A percentile compares a stretch with the other conserved stretches of the same genome.
phyloP scores from a whole-genome alignment of 2,888 invertebrate genomes.

The Patella pellucida region DNA sequence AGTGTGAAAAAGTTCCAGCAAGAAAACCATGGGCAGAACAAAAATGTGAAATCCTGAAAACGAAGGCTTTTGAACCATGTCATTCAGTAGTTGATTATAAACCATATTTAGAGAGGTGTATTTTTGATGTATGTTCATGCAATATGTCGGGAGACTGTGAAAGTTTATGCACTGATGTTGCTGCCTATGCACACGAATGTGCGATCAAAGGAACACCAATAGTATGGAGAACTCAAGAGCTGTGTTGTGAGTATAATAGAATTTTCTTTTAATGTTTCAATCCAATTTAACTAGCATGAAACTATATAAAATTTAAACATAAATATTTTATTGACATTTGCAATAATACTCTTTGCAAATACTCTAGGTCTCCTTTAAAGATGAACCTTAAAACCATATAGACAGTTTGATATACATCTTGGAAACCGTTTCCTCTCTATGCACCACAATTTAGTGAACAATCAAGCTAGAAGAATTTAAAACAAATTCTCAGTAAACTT shows the following conservation, averaged over 20 bases:
- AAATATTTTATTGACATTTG: too few relatives aligned
- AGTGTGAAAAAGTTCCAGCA: conserved; percentile 83
- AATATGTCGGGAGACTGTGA: conserved; percentile 91
- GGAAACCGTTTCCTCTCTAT: too few relatives aligned
- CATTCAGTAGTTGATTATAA: conserved; percentile 81
- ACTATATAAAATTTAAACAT: too few relatives aligned
- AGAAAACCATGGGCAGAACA: conserved; percentile 85
- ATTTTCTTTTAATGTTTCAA: neutral
- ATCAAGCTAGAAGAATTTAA: too few relatives aligned
- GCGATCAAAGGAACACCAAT: conserved; percentile 82
- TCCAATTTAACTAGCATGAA: too few relatives aligned
- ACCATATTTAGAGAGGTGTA: conserved; percentile 81
- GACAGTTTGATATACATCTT: too few relatives aligned
- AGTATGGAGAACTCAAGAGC: conserved; percentile 84
- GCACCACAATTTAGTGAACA: too few relatives aligned
- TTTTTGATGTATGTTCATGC: conserved; percentile 89
- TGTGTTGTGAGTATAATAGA: conserved; percentile 76
- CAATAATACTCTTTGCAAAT: too few relatives aligned
- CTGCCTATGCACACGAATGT: conserved; percentile 89
- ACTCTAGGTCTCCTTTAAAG: too few relatives aligned
- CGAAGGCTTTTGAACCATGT: conserved; percentile 81
- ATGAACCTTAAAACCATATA: too few relatives aligned
- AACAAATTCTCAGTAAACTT: too few relatives aligned
- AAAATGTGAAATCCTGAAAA: conserved; percentile 83
- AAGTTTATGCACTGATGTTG: conserved; percentile 89